Base-by-base conservation (phyloP, 2,888 invertebrate species). In the Stegophylla sp. region DNA sequence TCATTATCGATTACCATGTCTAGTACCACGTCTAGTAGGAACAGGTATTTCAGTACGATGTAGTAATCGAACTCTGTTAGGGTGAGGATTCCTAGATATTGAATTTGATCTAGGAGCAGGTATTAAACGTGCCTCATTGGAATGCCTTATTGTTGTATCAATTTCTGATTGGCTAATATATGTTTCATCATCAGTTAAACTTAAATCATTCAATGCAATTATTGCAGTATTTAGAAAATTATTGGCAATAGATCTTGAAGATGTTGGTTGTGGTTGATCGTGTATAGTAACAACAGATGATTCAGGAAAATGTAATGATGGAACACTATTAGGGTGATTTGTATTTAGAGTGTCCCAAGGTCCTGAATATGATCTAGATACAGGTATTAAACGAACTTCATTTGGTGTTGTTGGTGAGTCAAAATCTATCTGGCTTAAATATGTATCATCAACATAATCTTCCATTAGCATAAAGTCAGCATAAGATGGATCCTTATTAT, bases 391-490 rank as follows among this genome's bases (percentile, higher is more conserved):
- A 64, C 23, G 64, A 17, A 26, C 75, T 20, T n/a, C 23, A 75
- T 75, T 75, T 41, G 48, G 51, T 53, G 41, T 34, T 23, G 15
- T 20, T 28, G 20, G 3, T 7, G n/a, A 17, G 26, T 28, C 23
- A 75, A 23, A 64, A 1, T 51, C 64, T 3, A 26, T 17, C 51
- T 64, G 23, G 23, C 23, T 41, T 9, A 74, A 34, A 74, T 34
- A 74, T 20, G 74, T 75, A 64, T 75, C 74, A 12, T 64, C 7
- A 53, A 26, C 64, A 64, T 41, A n/a, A 51, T 64, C 17, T 74
- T 20, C 48, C 34, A 28, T 23, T 26, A 23, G 23, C 3, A 61
- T 15, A 48, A 74, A 74, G 3, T 64, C 41, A 7, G 10, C 7
- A 43, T 12, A 34, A 34, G 3, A 15, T 59, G 4, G 20, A 5